Percentiles rank a stretch among this genome's conserved stretches.
Conservation (phyloP, 2,888 invertebrate genomes). For the Escarpia spicata region DNA sequence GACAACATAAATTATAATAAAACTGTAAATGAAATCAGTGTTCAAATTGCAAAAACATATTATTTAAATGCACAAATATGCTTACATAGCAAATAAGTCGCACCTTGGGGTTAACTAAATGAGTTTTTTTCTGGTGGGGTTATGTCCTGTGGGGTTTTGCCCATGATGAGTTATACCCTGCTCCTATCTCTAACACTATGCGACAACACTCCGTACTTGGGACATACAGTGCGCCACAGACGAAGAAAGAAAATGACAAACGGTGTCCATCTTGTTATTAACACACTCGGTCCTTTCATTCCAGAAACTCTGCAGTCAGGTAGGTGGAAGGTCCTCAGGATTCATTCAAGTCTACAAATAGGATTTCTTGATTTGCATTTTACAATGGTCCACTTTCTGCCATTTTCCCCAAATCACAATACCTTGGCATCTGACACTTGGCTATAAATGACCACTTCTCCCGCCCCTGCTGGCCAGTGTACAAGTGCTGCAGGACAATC, state of each 20-base stretch:
- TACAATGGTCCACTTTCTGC: neutral
- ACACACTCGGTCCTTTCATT: neutral
- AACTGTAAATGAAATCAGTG: too few relatives aligned
- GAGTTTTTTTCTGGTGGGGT: neutral
- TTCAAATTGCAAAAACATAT: too few relatives aligned
- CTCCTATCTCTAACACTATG: too few relatives aligned
- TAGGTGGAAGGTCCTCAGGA: neutral
- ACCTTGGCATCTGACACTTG: neutral
- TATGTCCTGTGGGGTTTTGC: too few relatives aligned
- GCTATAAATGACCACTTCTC: neutral
- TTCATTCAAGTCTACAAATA: neutral
- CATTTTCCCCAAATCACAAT: neutral
- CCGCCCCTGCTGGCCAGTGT: neutral
- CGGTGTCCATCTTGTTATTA: neutral
- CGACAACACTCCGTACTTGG: too few relatives aligned
- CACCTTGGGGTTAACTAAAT: neutral
- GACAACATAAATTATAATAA: too few relatives aligned
- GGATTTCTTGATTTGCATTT: neutral
- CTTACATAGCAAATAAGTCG: neutral
- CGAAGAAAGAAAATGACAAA: too few relatives aligned
- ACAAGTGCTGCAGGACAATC: neutral
- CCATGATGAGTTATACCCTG: too few relatives aligned
- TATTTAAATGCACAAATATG: too few relatives aligned
- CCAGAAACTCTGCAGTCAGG: neutral
- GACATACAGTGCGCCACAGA: too few relatives aligned